These are phyloP conservation scores for Conus ventricosus DNA, from an alignment of 1,140 invertebrate genomes.

Conservation along the genomic window DNA sequence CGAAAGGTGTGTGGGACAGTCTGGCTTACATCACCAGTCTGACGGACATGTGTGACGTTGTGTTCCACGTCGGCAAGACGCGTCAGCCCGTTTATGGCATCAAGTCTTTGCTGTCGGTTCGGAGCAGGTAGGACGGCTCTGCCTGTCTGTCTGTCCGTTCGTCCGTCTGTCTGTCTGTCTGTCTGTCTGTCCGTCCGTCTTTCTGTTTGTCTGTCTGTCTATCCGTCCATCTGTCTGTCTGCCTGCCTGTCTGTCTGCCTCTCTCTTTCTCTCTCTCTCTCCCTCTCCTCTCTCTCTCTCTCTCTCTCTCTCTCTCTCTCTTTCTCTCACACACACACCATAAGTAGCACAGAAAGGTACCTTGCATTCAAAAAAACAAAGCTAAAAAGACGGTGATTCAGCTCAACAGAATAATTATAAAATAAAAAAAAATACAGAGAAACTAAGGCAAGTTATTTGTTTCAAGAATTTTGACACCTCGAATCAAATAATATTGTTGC, in stretches of 20 bases:
- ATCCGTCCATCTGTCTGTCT: too few species aligned
- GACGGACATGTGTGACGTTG: slow-evolving; percentile 24
- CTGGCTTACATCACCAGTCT: slow-evolving; percentile 28
- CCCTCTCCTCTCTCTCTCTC: not conserved
- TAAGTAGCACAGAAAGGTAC: too few species aligned
- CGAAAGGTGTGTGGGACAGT: slow-evolving; percentile 13
- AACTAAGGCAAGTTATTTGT: too few species aligned
- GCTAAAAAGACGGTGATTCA: too few species aligned
- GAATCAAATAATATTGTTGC: too few species aligned
- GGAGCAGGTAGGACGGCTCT: not conserved
- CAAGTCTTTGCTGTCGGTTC: slow-evolving; percentile 10
- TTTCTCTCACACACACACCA: not conserved
- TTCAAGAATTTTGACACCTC: too few species aligned
- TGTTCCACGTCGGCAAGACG: slow-evolving; percentile 13
- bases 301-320: not conserved
- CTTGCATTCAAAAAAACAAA: too few species aligned
- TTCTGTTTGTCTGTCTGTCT: too few species aligned
- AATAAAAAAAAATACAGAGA: too few species aligned
- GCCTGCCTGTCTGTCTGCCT: not conserved
- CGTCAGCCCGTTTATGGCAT: slow-evolving; percentile 21
- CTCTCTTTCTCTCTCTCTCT: not conserved
- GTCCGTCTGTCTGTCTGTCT: not conserved
- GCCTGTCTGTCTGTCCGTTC: not conserved
- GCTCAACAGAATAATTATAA: too few species aligned
- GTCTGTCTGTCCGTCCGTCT: not conserved